Base-by-base conservation (phyloP, 2,888 invertebrate species). In the Sinohyriopsis cumingii region DNA sequence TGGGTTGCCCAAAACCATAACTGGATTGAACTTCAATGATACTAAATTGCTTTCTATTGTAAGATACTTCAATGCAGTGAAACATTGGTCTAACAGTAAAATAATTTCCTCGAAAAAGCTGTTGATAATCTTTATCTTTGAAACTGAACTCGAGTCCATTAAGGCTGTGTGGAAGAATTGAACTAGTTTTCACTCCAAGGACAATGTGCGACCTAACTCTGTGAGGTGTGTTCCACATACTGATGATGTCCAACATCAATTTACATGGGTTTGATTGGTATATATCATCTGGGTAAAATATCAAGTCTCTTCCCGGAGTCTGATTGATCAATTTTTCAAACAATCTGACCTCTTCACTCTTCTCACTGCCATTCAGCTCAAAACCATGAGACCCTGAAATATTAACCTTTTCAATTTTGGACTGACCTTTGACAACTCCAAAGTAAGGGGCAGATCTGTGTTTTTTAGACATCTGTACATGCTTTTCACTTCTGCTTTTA, bases 141-240 rank as follows among this genome's bases (percentile, higher is more conserved):
- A 25, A 25, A 24, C 53, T 55, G 19, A 69, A 67, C 22, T 72
- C 55, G 5, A 24, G 54, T 1, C 75, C 75, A 2, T 65, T 57
- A n/a, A 71, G 25, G 1, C 15, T 25, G 45, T 71, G 72, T 53
- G 68, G 59, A 53, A n/a, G 19, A 4, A n/a, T 33, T 24, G 20
- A 24, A 9, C 45, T 25, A 54, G 63, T 25, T 45, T 68, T 45
- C 5, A 75, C 72, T 0, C 79, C 79, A 18, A 79, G 59, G 1
- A 79, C 56, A 57, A 79, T 75, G 56, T 68, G 55, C 15, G 72
- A 72, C 57, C 63, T 24, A 60, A 62, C 57, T 55, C 75, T 69
- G 3, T 71, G 63, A 3, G 80, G 80, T 15, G 77, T 80, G 62
- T 80, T 80, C 80, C 80, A 80, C 69, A 80, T 63, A 45, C 73